A percentile compares a stretch with the other conserved stretches of the same genome.
phyloP scores from a whole-genome alignment of 2,113 vertebrate species.

The Lagopus leucura region DNA sequence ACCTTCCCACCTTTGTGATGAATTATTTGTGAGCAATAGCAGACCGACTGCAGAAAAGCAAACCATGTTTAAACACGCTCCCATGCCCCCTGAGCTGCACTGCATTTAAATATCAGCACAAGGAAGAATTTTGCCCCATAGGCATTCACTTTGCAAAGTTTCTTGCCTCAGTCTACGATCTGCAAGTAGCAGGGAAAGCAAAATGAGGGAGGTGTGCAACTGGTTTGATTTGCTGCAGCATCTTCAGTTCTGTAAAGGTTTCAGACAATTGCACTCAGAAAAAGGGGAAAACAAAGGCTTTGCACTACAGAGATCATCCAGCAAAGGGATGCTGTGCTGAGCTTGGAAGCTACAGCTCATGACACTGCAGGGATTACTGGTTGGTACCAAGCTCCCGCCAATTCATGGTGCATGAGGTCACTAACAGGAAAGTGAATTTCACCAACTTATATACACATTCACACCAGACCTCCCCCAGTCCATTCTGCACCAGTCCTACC shows the following conservation, averaged over 20 bases:
- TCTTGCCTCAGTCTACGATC: not conserved
- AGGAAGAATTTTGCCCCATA: not conserved
- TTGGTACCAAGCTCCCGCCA: not conserved
- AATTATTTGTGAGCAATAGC: not conserved
- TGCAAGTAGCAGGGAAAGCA: not conserved
- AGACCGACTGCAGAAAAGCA: not conserved
- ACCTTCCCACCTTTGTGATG: not conserved
- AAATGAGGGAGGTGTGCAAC: not conserved
- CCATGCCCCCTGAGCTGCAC: not conserved
- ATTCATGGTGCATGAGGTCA: not conserved
- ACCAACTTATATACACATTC: not conserved
- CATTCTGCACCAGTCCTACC: constrained; percentile 75
- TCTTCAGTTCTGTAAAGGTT: not conserved
- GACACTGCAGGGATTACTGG: not conserved
- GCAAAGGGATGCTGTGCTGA: not conserved
- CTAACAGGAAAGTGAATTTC: not conserved
- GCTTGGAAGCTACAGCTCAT: not conserved
- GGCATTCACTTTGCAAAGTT: not conserved
- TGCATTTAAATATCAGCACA: not conserved
- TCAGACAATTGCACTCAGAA: not conserved
- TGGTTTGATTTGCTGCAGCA: not conserved
- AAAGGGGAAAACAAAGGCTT: not conserved
- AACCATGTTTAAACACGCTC: not conserved
- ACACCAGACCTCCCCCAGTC: not conserved
- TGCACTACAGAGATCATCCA: not conserved